phyloP scores from a whole-genome alignment of 2,797 vertebrate genomes.

The Xiphorhynchus erythropygius region DNA sequence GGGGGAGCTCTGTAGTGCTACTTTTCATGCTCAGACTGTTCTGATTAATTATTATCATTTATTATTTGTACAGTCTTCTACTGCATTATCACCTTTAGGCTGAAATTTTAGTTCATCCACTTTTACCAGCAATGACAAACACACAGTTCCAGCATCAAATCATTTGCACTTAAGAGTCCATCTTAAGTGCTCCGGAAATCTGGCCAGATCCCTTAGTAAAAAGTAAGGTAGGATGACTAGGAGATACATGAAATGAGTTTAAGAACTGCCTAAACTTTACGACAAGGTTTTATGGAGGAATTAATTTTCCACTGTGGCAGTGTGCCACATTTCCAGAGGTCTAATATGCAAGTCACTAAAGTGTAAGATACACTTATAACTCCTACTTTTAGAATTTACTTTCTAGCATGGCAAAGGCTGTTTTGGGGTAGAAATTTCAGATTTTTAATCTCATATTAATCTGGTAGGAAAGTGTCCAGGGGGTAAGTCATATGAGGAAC shows the following conservation, averaged over 20 bases:
- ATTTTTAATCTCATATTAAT: neutral
- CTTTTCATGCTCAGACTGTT: constrained; percentile 38
- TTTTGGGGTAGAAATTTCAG: neutral
- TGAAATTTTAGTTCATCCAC: constrained; percentile 23
- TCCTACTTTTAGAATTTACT: neutral
- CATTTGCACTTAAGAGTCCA: neutral
- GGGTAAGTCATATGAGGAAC: neutral
- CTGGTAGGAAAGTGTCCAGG: neutral
- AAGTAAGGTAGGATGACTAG: neutral
- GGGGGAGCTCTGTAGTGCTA: neutral
- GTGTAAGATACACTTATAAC: neutral
- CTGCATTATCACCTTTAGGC: constrained; percentile 10
- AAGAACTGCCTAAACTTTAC: neutral
- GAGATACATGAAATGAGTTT: neutral
- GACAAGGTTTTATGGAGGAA: neutral
- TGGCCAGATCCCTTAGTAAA: neutral
- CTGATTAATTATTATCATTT: constrained; percentile 59
- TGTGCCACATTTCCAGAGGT: neutral
- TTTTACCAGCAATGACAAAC: neutral
- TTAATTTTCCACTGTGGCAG: neutral
- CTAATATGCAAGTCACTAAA: neutral
- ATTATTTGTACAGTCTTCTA: constrained; percentile 12
- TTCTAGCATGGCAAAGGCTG: neutral
- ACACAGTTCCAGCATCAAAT: neutral
- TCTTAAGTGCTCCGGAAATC: neutral